Base-by-base conservation (phyloP, 1,140 invertebrate genomes). In the Frieseomelitta varia region DNA sequence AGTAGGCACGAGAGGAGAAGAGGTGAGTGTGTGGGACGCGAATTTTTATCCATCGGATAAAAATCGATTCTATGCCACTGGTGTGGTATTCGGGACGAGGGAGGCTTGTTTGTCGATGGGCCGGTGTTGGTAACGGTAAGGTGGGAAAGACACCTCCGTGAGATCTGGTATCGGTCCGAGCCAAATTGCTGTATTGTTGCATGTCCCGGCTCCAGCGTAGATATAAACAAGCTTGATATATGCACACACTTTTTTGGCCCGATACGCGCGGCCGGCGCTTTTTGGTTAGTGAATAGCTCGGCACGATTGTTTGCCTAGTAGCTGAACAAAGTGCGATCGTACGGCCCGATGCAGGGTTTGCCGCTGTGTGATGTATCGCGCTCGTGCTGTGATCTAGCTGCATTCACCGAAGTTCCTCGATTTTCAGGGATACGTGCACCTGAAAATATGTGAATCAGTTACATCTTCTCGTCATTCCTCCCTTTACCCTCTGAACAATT, bases 181-280 rank as follows among this genome's bases (percentile, higher is more conserved):
- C 86, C 91, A 91, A 91, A 91, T 91, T 91, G 91, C 86, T 73
- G 86, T 86, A 91, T 91, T 91, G 91, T 91, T 90, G 81, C 82
- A 85, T 80, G 63, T 71, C 73, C 84, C 69, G 79, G 77, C 79
- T 85, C 87, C 73, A 67, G 17, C 72, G 67, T 85, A 73, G 81
- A 82, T 83, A 91, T 85, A 91, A 91, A 91, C 80, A 88, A 85
- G 82, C 83, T 82, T 88, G 86, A 90, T 88, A 71, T 88, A 87
- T 88, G 85, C 69, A 75, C 67, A 69, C 53, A 79, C n/a, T 74
- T 81, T 39, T 8, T 47, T 8, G 65, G 27, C 34, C 61, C 76
- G 67, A 79, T 78, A 75, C 17, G 39, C 10, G 47, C 72, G 75
- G 73, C 30, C 68, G 63, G 24, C 39, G 76, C 78, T 75, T 75